Conservation (phyloP, 2,797 vertebrate genomes). For the Cheracebus regulus region DNA sequence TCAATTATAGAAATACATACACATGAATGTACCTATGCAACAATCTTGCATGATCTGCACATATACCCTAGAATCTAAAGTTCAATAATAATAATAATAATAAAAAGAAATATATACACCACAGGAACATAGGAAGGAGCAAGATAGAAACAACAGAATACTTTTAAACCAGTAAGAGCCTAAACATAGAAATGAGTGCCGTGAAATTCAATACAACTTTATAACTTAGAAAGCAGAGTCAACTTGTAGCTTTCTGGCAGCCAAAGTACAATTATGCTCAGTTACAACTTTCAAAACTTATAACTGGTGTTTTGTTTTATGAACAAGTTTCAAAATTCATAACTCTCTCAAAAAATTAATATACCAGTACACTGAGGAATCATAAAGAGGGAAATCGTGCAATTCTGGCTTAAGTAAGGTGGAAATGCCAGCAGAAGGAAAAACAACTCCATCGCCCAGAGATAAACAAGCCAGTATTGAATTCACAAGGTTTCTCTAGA, state of each 20-base stretch:
- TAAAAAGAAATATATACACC: neutral
- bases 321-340: slow-evolving; percentile 61
- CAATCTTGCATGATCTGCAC: no score
- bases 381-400: slow-evolving; percentile 39
- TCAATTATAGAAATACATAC: neutral
- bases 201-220: neutral
- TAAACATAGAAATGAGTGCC: neutral
- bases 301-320: slow-evolving; percentile 18
- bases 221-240: neutral
- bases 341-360: slow-evolving; percentile 61
- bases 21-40: no score
- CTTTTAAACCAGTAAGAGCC: neutral
- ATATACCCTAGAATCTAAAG: no score
- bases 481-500: slow-evolving; percentile 53
- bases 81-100: neutral
- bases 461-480: slow-evolving; percentile 62
- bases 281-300: slow-evolving; percentile 44
- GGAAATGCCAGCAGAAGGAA: neutral
- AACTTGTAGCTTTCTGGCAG: neutral
- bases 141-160: neutral
- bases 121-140: neutral
- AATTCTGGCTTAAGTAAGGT: slow-evolving; percentile 51
- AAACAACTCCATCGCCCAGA: slow-evolving; percentile 57
- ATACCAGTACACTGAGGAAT: neutral
- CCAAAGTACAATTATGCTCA: neutral